Conservation (phyloP, 2,113 vertebrate species). For the Hiodon tergisus region DNA sequence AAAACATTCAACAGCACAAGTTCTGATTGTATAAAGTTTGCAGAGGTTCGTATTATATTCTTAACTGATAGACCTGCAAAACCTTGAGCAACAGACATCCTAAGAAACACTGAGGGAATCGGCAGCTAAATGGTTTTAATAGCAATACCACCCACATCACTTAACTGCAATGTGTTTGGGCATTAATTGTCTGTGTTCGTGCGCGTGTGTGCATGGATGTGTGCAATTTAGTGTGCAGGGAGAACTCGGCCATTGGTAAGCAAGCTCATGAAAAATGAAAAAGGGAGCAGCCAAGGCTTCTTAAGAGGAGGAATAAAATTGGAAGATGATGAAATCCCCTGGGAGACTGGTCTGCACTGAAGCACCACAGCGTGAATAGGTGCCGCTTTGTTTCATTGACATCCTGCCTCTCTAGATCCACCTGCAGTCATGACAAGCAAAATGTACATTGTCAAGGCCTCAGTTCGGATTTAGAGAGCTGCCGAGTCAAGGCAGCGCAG, state of each 20-base stretch:
- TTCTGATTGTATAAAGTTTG: no score
- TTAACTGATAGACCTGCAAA: no score
- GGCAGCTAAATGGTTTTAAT: no score
- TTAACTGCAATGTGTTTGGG: slow-evolving; percentile 39
- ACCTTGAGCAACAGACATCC: no score
- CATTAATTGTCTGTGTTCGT: not conserved
- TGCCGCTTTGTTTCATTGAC: slow-evolving; percentile 73
- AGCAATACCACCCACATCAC: no score
- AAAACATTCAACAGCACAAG: no score
- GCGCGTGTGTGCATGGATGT: not conserved
- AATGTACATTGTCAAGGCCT: slow-evolving; percentile 38
- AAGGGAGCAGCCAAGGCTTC: slow-evolving; percentile 63
- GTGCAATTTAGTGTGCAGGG: slow-evolving; percentile 47
- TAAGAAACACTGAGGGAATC: no score
- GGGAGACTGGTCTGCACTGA: slow-evolving; percentile 67
- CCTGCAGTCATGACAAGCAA: slow-evolving; percentile 40
- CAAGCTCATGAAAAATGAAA: slow-evolving; percentile 79
- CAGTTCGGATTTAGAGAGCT: slow-evolving; percentile 46
- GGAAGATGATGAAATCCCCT: slow-evolving; percentile 66
- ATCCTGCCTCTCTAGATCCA: slow-evolving; percentile 42
- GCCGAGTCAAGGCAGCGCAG: slow-evolving; percentile 37
- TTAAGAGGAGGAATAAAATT: slow-evolving; percentile 73
- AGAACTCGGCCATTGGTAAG: slow-evolving; percentile 67
- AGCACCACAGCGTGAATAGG: slow-evolving; percentile 70
- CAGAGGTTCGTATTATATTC: no score